Evolutionary conservation across 2,888 invertebrate species (phyloP).

Genomic region (Diarsia dahlii): DNA sequence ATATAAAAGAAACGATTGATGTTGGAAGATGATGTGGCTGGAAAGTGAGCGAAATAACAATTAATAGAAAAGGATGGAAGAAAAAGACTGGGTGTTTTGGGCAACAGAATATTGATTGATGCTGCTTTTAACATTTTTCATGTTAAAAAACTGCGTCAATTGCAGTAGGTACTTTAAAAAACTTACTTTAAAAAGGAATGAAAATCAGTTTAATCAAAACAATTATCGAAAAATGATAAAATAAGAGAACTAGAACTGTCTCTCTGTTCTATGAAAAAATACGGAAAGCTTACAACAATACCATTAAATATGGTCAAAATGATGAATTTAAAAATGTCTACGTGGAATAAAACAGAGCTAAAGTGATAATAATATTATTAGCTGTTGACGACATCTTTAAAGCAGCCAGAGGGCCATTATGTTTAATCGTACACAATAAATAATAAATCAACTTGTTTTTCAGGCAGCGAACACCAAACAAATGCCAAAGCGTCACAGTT

Average conservation of each 20-base stretch:
- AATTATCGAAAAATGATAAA: no score
- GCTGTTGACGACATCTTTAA: constrained; percentile 48
- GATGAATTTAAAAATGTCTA: background rate
- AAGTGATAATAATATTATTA: constrained; percentile 50
- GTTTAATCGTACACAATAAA: constrained; percentile 51
- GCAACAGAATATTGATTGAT: background rate
- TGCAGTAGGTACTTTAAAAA: background rate
- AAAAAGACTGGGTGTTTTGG: background rate
- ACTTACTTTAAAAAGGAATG: background rate
- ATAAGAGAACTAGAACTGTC: background rate
- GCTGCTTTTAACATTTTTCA: background rate
- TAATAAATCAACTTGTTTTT: constrained; percentile 67
- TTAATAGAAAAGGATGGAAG: background rate
- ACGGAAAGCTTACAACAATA: background rate
- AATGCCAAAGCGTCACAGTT: constrained; percentile 70
- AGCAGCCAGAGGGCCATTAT: constrained; percentile 28
- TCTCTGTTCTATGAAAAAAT: background rate
- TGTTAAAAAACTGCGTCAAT: background rate
- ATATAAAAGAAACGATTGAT: background rate
- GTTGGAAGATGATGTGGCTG: background rate
- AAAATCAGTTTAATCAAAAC: background rate
- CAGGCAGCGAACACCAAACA: constrained; percentile 61
- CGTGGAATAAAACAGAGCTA: background rate
- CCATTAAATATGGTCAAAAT: background rate
- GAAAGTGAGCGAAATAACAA: background rate